These are phyloP conservation scores for Oxyteleia sp. DNA, from an alignment of 2,888 invertebrate species.

Conservation along the genomic window DNA sequence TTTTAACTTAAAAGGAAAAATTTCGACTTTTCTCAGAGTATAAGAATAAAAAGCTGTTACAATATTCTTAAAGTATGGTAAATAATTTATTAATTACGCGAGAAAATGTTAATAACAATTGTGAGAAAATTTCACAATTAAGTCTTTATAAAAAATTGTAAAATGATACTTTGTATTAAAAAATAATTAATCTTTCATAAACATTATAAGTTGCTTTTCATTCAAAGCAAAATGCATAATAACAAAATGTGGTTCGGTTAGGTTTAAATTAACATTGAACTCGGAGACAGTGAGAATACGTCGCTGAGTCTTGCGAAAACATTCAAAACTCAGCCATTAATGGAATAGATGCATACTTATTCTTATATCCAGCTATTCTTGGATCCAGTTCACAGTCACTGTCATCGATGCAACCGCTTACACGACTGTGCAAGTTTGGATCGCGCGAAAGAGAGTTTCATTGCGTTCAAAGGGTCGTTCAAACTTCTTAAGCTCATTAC, in stretches of 20 bases:
- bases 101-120: no score
- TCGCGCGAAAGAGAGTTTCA: constrained; percentile 56
- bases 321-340: constrained; percentile 66
- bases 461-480: constrained; percentile 60
- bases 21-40: no score
- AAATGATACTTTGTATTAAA: no score
- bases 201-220: background rate
- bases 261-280: constrained; percentile 16
- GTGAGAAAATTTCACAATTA: no score
- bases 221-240: background rate
- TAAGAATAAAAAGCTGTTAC: background rate
- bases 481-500: constrained; percentile 70
- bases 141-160: no score
- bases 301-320: constrained; percentile 31
- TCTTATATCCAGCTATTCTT: constrained; percentile 70
- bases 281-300: constrained; percentile 6
- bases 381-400: constrained; percentile 75
- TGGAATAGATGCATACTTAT: constrained; percentile 73
- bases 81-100: no score
- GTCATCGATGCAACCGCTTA: constrained; percentile 74
- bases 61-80: background rate
- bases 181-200: no score
- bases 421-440: constrained; percentile 69
- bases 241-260: background rate
- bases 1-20: no score